phyloP scores from a whole-genome alignment of 2,113 vertebrate genomes.

The Lipophrys pholis region DNA sequence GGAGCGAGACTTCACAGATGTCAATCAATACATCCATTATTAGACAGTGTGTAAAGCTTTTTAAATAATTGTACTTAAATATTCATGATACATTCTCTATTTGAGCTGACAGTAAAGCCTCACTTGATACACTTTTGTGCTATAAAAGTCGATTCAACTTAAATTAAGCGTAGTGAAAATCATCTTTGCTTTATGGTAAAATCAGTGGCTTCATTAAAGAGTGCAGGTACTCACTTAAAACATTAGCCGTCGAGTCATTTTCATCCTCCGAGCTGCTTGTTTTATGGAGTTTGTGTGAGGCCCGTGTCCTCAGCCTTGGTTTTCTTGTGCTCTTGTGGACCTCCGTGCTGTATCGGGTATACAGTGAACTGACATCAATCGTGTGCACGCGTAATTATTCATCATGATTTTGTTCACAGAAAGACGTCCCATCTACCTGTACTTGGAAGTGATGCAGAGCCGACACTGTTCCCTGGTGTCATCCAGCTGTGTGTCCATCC shows the following conservation, averaged over 20 bases:
- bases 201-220: neutral
- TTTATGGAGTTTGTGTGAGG: conserved; percentile 64
- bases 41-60: neutral
- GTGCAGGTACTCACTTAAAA: conserved; percentile 59
- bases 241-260: conserved; percentile 40
- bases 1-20: too few relatives aligned
- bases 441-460: conserved; percentile 84
- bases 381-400: neutral
- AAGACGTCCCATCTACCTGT: conserved; percentile 81
- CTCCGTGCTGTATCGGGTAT: conserved; percentile 60
- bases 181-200: too few relatives aligned
- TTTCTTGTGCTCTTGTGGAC: conserved; percentile 65
- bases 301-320: conserved; percentile 50
- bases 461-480: conserved; percentile 74
- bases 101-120: neutral
- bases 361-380: neutral
- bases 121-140: too few relatives aligned
- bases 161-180: too few relatives aligned
- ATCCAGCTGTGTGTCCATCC: conserved; percentile 81
- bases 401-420: neutral
- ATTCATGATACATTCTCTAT: neutral
- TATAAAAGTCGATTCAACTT: too few relatives aligned
- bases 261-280: conserved; percentile 83
- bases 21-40: neutral
- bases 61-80: neutral